A percentile compares a stretch with the other conserved stretches of the same genome.
Conservation (phyloP, 2,888 invertebrate genomes). For the Amphipoea lucens region DNA sequence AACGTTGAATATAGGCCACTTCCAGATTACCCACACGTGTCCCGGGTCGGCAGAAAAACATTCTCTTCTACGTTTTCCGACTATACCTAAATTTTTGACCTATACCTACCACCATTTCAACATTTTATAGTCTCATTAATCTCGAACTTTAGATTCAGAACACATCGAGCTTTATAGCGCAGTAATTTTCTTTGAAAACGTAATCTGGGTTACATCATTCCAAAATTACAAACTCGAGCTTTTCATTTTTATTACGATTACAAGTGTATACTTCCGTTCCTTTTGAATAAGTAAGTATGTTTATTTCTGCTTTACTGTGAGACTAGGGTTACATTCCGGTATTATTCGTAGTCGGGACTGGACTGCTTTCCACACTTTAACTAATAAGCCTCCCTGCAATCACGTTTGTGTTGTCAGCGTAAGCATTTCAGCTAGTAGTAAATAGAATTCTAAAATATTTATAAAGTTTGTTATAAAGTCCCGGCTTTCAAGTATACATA, state of each 20-base stretch:
- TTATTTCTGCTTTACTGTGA: neutral
- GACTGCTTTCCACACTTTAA: neutral
- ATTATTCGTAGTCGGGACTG: neutral
- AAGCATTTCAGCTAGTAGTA: neutral
- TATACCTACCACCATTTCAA: neutral
- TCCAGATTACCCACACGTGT: neutral
- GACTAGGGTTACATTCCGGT: neutral
- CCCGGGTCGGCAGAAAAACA: no score
- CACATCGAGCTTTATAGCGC: neutral
- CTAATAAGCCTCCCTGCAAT: neutral
- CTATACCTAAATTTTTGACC: neutral
- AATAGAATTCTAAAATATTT: neutral
- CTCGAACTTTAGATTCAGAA: neutral
- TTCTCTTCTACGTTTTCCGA: neutral
- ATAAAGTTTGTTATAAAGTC: neutral
- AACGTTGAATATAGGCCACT: constrained; percentile 1
- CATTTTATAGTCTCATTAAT: neutral
- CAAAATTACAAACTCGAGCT: neutral
- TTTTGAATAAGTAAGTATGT: neutral
- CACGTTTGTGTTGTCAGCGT: neutral
- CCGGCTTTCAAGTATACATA: neutral
- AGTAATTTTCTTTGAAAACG: constrained; percentile 5
- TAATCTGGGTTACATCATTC: neutral
- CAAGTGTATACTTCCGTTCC: neutral
- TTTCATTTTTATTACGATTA: constrained; percentile 1